phyloP scores from a whole-genome alignment of 2,797 vertebrate genomes.

The Hemibagrus guttatus region DNA sequence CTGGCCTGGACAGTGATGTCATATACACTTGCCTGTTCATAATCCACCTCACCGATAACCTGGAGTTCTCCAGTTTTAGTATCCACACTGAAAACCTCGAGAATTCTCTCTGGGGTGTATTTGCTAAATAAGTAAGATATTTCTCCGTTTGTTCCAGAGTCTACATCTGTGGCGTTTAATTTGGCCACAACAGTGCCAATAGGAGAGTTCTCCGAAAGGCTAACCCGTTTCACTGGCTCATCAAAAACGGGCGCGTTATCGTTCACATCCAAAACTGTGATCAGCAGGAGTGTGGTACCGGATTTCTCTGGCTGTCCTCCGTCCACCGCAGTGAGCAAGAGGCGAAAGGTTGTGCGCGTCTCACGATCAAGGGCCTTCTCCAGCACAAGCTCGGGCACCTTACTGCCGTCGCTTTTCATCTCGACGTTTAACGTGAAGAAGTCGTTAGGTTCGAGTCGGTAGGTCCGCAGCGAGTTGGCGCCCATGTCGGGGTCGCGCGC shows the following conservation, averaged over 20 bases:
- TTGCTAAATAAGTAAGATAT: constrained; percentile 87
- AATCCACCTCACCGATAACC: constrained; percentile 85
- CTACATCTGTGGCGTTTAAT: constrained; percentile 89
- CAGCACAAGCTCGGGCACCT: constrained; percentile 90
- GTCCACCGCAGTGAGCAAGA: constrained; percentile 88
- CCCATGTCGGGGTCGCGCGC: constrained; percentile 95
- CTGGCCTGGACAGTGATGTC: constrained; percentile 88
- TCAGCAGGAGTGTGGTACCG: constrained; percentile 82
- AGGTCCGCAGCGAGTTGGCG: constrained; percentile 86
- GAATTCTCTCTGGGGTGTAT: constrained; percentile 82
- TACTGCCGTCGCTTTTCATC: constrained; percentile 86
- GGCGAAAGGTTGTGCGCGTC: constrained; percentile 80
- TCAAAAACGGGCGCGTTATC: constrained; percentile 91
- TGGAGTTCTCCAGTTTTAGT: constrained; percentile 82
- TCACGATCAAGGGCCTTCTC: constrained; percentile 89
- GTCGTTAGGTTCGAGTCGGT: constrained; percentile 81
- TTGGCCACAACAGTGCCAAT: constrained; percentile 82
- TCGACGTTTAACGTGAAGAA: constrained; percentile 87
- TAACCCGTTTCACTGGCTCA: constrained; percentile 79
- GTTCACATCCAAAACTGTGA: constrained; percentile 89
- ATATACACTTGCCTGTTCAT: constrained; percentile 82
- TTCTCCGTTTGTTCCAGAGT: constrained; percentile 87
- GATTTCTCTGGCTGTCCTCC: constrained; percentile 87
- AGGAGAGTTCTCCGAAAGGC: constrained; percentile 83
- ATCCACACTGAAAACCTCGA: constrained; percentile 83